Evolutionary conservation across 2,888 invertebrate species (phyloP), one percentile per base, ranked within the genome.

Genomic region (Eretmocerus hayati): DNA sequence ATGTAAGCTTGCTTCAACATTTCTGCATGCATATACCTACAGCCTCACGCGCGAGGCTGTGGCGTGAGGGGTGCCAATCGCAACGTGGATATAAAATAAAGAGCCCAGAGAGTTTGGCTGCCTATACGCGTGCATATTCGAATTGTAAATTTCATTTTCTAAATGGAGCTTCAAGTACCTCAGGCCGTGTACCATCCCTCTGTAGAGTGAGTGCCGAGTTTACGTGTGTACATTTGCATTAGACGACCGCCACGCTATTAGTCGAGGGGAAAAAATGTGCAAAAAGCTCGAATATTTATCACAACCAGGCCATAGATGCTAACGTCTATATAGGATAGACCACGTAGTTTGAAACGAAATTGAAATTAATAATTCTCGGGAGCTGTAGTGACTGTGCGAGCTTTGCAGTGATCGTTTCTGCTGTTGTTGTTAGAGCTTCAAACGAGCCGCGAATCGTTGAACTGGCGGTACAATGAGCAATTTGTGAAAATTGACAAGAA

Each of bases 81-180:
- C 46, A 42, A 53, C 48, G 44, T 43, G 37, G 46, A 40, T 48
- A 50, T 41, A 46, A 36, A 41, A 46, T 4, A n/a, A 37, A 49
- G 35, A 38, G 22, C 31, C 13, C 38, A 9, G 20, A 20, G 41
- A 18, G 31, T 20, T 13, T 18, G 26, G 26, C 11, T 40, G 26
- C 19, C n/a, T n/a, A n/a, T n/a, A 22, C 37, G 13, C 31, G 32
- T 15, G 20, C 37, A 38, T 48, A 58, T 65, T 54, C 57, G 58
- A 56, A 64, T 64, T 62, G 59, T 59, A 59, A 62, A 63, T 64
- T 64, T 66, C 63, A 66, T 66, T 62, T 66, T 59, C 61, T 60
- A 66, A 66, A 66, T 66, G 67, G 61, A 51, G 38, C 42, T 46
- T 46, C 46, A 45, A 52, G 48, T 44, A 33, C 33, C n/a, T n/a